Conservation (phyloP, 23 tunicate species). For the Styela plicata region DNA sequence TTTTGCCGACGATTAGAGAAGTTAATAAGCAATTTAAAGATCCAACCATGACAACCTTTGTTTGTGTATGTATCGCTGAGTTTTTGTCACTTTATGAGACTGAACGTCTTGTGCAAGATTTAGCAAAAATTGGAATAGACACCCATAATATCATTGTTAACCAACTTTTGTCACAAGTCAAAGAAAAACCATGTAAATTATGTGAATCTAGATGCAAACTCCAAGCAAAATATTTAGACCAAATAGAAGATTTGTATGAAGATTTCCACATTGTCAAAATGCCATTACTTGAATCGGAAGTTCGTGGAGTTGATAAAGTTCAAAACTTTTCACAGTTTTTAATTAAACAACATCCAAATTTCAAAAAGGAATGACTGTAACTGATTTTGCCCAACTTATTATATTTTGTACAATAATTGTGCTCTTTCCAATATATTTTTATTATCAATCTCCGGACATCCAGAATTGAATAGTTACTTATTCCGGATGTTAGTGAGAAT, state of each 20-base stretch:
- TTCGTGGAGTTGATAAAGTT: slow-evolving; percentile 92
- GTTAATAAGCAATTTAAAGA: slow-evolving; percentile 88
- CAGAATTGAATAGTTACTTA: no score
- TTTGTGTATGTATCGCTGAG: slow-evolving; percentile 97
- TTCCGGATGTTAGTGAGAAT: no score
- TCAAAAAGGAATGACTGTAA: neutral
- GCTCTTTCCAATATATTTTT: no score
- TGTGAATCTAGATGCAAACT: slow-evolving; percentile 79
- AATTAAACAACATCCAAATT: slow-evolving; percentile 50
- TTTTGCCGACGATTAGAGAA: slow-evolving; percentile 72
- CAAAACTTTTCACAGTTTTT: slow-evolving; percentile 65
- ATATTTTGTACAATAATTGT: no score
- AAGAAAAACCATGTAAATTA: slow-evolving; percentile 63
- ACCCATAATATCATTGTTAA: slow-evolving; percentile 89
- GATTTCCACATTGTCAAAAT: slow-evolving; percentile 90
- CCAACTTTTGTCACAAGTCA: slow-evolving; percentile 61
- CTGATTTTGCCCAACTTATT: no score
- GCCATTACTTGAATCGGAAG: slow-evolving; percentile 91
- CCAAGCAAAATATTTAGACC: slow-evolving; percentile 78
- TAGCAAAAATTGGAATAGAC: slow-evolving; percentile 88
- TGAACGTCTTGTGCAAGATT: slow-evolving; percentile 88
- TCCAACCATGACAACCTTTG: slow-evolving; percentile 86
- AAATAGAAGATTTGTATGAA: slow-evolving; percentile 84
- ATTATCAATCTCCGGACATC: no score
- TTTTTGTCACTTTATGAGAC: slow-evolving; percentile 96